Percentiles rank a stretch among this genome's conserved stretches.
Evolutionary conservation across 1,140 invertebrate genomes (phyloP).

Genomic region (Bathynomus jamesi): DNA sequence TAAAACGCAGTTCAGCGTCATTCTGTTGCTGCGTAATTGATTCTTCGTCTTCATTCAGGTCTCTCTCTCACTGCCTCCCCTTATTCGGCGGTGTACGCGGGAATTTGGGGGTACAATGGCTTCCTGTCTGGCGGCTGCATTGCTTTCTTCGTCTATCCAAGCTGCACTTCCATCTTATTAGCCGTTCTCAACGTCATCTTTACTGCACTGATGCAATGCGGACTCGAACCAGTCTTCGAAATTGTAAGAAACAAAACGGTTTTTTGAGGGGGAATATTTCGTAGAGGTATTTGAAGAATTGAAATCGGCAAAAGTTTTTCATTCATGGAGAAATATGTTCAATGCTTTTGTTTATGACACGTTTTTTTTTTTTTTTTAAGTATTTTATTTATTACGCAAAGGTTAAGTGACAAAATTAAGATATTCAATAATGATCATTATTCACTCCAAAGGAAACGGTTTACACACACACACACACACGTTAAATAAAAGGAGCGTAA

Average conservation of each 20-base stretch:
- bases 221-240: constrained; percentile 18
- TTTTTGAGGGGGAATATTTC: neutral
- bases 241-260: constrained; percentile 3
- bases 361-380: neutral
- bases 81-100: constrained; percentile 12
- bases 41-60: too few species aligned
- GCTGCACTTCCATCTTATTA: constrained; percentile 4
- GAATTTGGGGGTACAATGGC: constrained; percentile 35
- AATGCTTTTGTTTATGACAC: neutral
- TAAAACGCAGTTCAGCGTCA: too few species aligned
- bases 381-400: neutral
- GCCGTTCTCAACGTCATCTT: constrained; percentile 25
- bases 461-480: neutral
- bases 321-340: too few species aligned
- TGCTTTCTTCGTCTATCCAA: constrained; percentile 27
- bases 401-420: neutral
- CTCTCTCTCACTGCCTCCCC: constrained; percentile 9
- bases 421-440: neutral
- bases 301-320: too few species aligned
- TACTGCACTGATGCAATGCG: constrained; percentile 20
- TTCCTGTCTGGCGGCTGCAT: constrained; percentile 24
- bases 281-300: neutral
- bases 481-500: neutral
- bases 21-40: too few species aligned
- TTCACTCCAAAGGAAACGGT: too few species aligned